Evolutionary conservation across 2,113 vertebrate species (phyloP).

Genomic region (Psittacara wagleri): DNA sequence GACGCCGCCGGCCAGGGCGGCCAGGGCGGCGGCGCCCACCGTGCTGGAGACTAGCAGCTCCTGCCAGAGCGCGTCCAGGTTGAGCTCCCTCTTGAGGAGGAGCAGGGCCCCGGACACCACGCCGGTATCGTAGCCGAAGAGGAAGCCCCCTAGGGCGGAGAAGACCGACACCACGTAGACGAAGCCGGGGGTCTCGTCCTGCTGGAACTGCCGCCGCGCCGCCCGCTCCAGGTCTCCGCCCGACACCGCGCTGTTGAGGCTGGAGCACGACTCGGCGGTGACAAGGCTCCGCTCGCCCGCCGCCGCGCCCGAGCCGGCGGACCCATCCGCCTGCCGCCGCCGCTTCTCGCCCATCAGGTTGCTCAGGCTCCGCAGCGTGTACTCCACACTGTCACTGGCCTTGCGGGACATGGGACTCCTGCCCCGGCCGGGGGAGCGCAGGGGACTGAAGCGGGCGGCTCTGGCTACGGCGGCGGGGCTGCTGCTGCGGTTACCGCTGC

Average conservation of each 20-base stretch:
- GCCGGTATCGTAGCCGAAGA: conserved; percentile 97
- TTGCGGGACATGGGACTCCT: conserved; percentile 88
- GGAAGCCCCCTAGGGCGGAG: conserved; percentile 92
- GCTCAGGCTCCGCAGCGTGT: conserved; percentile 91
- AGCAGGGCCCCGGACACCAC: conserved; percentile 96
- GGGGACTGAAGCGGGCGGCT: not conserved
- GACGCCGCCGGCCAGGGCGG: conserved; percentile 85
- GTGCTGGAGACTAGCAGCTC: conserved; percentile 93
- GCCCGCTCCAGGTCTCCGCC: conserved; percentile 87
- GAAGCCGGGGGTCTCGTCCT: conserved; percentile 83
- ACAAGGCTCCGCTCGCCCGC: conserved; percentile 87
- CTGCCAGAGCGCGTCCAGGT: conserved; percentile 90
- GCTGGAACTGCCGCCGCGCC: conserved; percentile 92
- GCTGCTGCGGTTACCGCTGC: not conserved
- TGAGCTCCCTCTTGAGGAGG: conserved; percentile 89
- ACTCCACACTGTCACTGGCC: conserved; percentile 88
- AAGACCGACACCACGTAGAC: conserved; percentile 82
- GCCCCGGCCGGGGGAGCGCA: not conserved
- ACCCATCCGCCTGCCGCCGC: conserved; percentile 78
- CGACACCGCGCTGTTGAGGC: conserved; percentile 81
- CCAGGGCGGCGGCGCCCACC: conserved; percentile 88
- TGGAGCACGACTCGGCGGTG: conserved; percentile 80
- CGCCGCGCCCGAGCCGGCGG: conserved; percentile 35
- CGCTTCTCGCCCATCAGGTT: conserved; percentile 91
- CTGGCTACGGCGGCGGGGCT: not conserved